These are phyloP conservation scores for Danio albolineatus DNA, from an alignment of 2,797 vertebrate genomes.

Conservation along the genomic window DNA sequence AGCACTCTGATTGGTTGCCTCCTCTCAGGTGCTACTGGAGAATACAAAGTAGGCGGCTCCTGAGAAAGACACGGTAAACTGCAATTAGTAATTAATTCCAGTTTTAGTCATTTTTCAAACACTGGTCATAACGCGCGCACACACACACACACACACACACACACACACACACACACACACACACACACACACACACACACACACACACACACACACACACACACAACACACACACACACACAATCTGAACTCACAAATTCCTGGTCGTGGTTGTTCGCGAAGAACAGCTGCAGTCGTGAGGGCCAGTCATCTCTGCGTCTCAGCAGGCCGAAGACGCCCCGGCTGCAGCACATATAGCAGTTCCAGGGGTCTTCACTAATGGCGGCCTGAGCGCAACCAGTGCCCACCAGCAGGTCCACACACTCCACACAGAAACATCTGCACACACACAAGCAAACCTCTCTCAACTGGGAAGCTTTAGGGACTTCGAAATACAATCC, in stretches of 20 bases:
- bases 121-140: too few species aligned
- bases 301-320: slow-evolving; percentile 92
- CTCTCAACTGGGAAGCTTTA: too few species aligned
- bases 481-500: too few species aligned
- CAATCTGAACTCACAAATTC: slow-evolving; percentile 84
- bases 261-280: slow-evolving; percentile 90
- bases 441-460: slow-evolving; percentile 6
- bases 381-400: slow-evolving; percentile 82
- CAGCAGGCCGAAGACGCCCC: slow-evolving; percentile 80
- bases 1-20: slow-evolving; percentile 92
- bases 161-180: too few species aligned
- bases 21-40: slow-evolving; percentile 86
- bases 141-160: too few species aligned
- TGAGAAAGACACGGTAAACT: slow-evolving; percentile 49
- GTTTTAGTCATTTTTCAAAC: too few species aligned
- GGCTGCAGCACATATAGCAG: slow-evolving; percentile 93
- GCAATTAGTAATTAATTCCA: too few species aligned
- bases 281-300: slow-evolving; percentile 88
- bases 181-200: too few species aligned
- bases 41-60: slow-evolving; percentile 87
- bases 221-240: too few species aligned
- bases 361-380: slow-evolving; percentile 94
- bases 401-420: slow-evolving; percentile 89
- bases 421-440: slow-evolving; percentile 98
- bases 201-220: too few species aligned